Base-by-base conservation (phyloP, 2,888 invertebrate species). In the Leptinotarsa rubiginosa region DNA sequence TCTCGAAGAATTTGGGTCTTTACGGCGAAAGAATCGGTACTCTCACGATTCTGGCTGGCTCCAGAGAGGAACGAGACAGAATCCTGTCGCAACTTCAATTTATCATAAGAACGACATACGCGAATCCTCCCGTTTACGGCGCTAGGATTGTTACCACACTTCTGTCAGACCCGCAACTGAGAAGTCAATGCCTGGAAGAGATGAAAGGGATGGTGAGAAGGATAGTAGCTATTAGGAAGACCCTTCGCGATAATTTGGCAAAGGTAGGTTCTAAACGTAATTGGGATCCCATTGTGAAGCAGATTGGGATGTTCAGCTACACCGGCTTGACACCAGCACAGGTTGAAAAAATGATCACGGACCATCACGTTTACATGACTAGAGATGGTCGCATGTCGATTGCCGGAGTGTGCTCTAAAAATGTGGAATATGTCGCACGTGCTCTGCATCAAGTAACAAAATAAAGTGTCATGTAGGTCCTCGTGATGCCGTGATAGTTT, bases 271-370 rank as follows among this genome's bases (percentile, higher is more conserved):
- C 91, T 0, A 85, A 86, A 16, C 86, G 84, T 62, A 89, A 92
- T 85, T 93, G 93, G 93, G 87, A 90, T 69, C 92, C 93, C 83
- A 92, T 93, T 79, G 91, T 90, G 31, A 91, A 92, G 81, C 93
- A 93, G 87, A 92, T 93, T 79, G 93, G 93, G 77, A 93, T 93
- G 93, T 93, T 93, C 86, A 93, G 92, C 84, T 93, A 89, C 85
- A 93, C 92, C 67, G 93, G 93, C 71, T 88, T 93, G 84, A 90
- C 88, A 22, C 88, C 89, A 22, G 87, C 89, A 65, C 92, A 92
- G 88, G 91, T 91, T 71, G 49, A 73, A 7, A 74, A 88, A 72
- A 82, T 93, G 65, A 91, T 87, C 4, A 91, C 91, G 79, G 92
- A 93, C 20, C 91, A 89, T 85, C 91, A 91, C 76, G 87, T 93